Percentiles rank a stretch among this genome's conserved stretches.
Conservation (phyloP, 2,113 vertebrate genomes). For the Cichladusa arquata region DNA sequence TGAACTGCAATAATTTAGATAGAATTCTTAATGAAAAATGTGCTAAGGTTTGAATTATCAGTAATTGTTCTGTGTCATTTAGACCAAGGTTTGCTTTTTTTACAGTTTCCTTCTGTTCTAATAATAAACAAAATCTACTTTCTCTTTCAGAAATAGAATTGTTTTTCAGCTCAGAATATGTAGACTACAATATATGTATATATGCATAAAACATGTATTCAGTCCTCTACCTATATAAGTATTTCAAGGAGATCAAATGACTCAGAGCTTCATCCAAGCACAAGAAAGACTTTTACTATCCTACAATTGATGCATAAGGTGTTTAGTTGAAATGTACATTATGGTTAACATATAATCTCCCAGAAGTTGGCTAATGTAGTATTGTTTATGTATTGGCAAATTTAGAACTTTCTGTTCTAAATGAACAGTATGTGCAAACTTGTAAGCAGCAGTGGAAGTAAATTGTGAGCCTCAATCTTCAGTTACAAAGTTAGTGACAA, state of each 20-base stretch:
- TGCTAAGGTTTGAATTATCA: conserved; percentile 33
- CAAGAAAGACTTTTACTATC: neutral
- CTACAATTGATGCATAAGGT: neutral
- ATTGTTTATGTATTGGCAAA: neutral
- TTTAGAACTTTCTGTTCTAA: neutral
- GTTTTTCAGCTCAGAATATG: neutral
- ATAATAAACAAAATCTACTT: neutral
- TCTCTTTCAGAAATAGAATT: neutral
- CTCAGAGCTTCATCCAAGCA: neutral
- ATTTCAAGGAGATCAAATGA: neutral
- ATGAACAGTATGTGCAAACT: neutral
- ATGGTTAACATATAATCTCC: neutral
- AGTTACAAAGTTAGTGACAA: neutral
- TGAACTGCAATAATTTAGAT: conserved; percentile 34
- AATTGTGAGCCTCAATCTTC: neutral
- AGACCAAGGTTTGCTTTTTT: neutral
- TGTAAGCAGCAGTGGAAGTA: neutral
- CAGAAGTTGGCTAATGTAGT: neutral
- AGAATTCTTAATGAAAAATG: conserved; percentile 44
- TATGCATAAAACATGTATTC: neutral
- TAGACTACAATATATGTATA: neutral
- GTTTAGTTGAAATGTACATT: neutral
- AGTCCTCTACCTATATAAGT: neutral
- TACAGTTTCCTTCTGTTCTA: neutral
- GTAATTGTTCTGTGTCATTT: neutral